Base-by-base conservation (phyloP, 1,140 invertebrate genomes). In the Drosophila rufa region DNA sequence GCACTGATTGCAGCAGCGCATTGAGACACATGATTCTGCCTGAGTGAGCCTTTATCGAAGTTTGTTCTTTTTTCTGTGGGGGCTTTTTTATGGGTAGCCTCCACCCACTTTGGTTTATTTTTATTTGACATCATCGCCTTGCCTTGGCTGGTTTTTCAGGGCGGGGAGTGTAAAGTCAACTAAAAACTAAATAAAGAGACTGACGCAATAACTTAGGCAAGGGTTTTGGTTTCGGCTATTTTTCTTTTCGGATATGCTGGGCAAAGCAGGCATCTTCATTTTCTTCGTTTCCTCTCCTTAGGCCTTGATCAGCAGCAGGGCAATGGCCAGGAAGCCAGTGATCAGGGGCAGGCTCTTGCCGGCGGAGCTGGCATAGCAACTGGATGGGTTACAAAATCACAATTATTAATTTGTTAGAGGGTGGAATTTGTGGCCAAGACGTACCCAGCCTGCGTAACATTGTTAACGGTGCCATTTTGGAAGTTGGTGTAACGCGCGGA, bases 101-200 rank as follows among this genome's bases (percentile, higher is more conserved):
- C 67, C 65, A 56, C 75, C 50, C 45, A 36, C n/a, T 64, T 57
- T 11, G 57, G 40, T 70, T 80, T 50, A 22, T 25, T 65, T 62
- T 71, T 65, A 70, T 77, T 56, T 78, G 82, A 78, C 77, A 80
- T 59, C 53, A 19, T 76, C 53, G 36, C 53, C 53, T 59, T 30
- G 40, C 67, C 67, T 68, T 70, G 67, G 30, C 47, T 53, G 11
- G 27, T 12, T 43, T 38, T 65, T 19, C 19, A 30, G 36, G 38
- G 66, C 33, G 48, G 19, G 57, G 69, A 47, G 56, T 79, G 62
- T 38, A 73, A 79, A 83, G 65, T 68, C 69, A 80, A 67, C 85
- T 87, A 87, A 75, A 89, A 89, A 87, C 84, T 87, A 87, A 87
- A 87, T 87, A 89, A 89, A 89, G 57, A 82, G 62, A 76, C 76